These are phyloP conservation scores for Phalacrocorax carbo DNA, from an alignment of 2,113 vertebrate species.

Conservation along the genomic window DNA sequence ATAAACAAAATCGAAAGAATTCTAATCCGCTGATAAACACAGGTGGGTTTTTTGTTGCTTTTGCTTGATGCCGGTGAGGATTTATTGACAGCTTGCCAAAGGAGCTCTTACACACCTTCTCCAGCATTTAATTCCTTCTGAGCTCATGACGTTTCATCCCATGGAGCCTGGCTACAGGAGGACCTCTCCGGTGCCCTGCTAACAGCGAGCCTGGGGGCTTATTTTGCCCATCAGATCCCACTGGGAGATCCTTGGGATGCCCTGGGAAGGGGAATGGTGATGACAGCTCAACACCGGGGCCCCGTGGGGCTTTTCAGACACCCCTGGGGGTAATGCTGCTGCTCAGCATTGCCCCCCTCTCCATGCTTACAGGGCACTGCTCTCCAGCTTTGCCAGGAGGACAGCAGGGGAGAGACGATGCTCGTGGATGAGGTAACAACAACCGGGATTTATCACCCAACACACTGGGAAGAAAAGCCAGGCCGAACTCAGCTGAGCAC, in stretches of 20 bases:
- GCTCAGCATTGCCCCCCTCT: neutral
- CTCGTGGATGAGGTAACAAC: neutral
- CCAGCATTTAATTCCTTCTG: neutral
- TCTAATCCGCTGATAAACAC: neutral
- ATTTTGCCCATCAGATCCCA: neutral
- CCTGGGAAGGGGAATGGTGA: neutral
- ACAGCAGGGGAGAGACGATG: neutral
- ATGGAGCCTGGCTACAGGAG: neutral
- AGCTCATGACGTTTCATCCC: neutral
- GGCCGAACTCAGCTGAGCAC: neutral
- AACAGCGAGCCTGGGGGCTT: neutral
- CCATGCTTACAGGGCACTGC: neutral
- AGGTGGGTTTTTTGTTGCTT: neutral
- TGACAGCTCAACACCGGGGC: neutral
- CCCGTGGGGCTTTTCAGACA: neutral
- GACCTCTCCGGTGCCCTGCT: neutral
- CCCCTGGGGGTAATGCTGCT: fast-evolving
- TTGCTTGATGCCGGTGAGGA: neutral
- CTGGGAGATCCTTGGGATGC: neutral
- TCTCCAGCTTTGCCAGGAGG: neutral
- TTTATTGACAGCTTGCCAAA: neutral
- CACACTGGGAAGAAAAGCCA: neutral
- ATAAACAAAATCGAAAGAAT: neutral
- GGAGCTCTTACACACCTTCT: neutral
- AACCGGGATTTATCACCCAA: neutral